phyloP scores from a whole-genome alignment of 2,797 vertebrate species.

The Antennarius maculatus region DNA sequence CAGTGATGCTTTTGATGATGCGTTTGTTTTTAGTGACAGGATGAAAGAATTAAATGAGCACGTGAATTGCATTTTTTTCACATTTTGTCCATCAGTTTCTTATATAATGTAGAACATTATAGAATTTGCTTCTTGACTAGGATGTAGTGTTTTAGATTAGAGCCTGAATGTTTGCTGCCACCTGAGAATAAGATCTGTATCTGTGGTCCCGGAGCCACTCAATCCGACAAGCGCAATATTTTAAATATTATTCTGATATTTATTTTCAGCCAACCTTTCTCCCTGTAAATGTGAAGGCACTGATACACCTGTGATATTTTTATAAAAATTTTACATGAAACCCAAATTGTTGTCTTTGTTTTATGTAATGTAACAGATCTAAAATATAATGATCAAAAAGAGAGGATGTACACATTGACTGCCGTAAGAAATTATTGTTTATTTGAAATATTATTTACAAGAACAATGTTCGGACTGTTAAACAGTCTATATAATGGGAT shows the following conservation, averaged over 20 bases:
- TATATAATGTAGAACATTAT: constrained; percentile 23
- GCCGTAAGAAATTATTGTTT: constrained; percentile 74
- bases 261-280: constrained; percentile 39
- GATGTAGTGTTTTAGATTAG: constrained; percentile 58
- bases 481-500: constrained; percentile 45
- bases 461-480: constrained; percentile 55
- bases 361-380: constrained; percentile 1
- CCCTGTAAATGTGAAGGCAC: constrained; percentile 72
- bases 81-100: constrained; percentile 24
- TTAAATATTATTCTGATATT: constrained; percentile 45
- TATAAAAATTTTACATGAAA: constrained; percentile 77
- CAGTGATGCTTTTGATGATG: constrained; percentile 56
- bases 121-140: constrained; percentile 40
- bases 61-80: constrained; percentile 41
- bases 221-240: constrained; percentile 20
- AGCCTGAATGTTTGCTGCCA: constrained; percentile 43
- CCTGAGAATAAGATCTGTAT: constrained; percentile 43
- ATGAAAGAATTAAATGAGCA: constrained; percentile 20
- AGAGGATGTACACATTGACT: constrained; percentile 23
- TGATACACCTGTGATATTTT: constrained; percentile 74
- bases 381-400: not conserved
- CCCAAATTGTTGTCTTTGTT: constrained; percentile 26
- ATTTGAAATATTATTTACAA: constrained; percentile 77
- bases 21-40: constrained; percentile 14
- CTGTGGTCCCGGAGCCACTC: constrained; percentile 23